Percentiles rank a stretch among this genome's conserved stretches.
Conservation (phyloP, 2,113 vertebrate species). For the Brachypteracias leptosomus region DNA sequence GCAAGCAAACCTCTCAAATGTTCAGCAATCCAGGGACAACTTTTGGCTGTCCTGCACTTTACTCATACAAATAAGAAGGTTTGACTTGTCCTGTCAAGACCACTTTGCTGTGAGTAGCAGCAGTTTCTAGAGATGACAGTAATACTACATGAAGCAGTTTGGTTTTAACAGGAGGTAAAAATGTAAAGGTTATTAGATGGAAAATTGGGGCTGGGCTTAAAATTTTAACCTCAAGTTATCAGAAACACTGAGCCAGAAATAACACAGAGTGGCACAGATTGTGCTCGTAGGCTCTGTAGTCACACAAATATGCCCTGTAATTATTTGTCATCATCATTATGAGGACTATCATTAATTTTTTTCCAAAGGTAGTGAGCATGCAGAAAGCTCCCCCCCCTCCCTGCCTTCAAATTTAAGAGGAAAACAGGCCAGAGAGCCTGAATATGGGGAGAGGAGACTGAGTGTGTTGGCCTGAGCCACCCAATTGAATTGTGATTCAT, state of each 20-base stretch:
- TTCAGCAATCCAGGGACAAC: neutral
- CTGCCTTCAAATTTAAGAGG: neutral
- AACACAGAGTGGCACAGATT: neutral
- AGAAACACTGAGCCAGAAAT: neutral
- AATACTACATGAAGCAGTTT: neutral
- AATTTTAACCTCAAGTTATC: neutral
- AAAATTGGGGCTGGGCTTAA: neutral
- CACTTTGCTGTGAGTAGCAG: neutral
- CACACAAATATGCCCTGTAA: neutral
- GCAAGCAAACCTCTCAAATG: neutral
- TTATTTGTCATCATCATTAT: too few species aligned
- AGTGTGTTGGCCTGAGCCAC: neutral
- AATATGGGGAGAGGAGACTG: neutral
- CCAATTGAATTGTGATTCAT: conserved; percentile 27
- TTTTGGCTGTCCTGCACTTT: neutral
- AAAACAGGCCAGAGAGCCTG: neutral
- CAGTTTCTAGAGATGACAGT: neutral
- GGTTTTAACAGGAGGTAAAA: neutral
- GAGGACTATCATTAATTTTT: too few species aligned
- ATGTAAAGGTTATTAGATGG: neutral
- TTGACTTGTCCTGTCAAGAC: neutral
- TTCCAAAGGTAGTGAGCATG: neutral
- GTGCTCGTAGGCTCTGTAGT: rapidly evolving
- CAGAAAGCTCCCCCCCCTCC: neutral
- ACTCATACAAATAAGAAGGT: neutral